Conservation (phyloP, 2,113 vertebrate genomes). For the Chaetodon trifascialis region DNA sequence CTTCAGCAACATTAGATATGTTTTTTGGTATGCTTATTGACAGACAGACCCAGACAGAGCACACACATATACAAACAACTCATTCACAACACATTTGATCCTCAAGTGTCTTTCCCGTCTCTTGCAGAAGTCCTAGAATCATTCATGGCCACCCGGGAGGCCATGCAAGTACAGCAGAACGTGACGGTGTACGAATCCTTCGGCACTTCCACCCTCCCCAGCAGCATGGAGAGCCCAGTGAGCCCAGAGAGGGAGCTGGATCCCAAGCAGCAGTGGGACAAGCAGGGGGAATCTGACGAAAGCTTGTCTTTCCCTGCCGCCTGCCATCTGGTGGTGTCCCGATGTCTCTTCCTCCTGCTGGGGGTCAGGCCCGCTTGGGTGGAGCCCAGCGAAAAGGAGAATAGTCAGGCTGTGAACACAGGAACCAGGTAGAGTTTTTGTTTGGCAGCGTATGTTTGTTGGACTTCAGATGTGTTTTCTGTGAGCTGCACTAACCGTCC, state of each 20-base stretch:
- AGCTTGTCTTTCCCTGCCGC: constrained; percentile 80
- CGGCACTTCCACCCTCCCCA: constrained; percentile 84
- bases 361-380: constrained; percentile 84
- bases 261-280: constrained; percentile 71
- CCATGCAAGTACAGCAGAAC: constrained; percentile 87
- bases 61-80: background rate
- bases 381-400: constrained; percentile 71
- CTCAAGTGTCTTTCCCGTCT: constrained; percentile 5
- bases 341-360: constrained; percentile 85
- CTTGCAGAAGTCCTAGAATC: constrained; percentile 85
- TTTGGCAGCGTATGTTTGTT: background rate
- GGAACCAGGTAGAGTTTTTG: constrained; percentile 67
- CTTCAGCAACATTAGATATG: background rate
- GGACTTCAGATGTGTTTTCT: background rate
- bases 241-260: constrained; percentile 78
- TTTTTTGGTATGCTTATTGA: background rate
- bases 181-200: constrained; percentile 88
- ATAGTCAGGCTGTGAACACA: constrained; percentile 34
- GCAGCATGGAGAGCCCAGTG: constrained; percentile 81
- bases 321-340: constrained; percentile 85
- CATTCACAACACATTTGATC: background rate
- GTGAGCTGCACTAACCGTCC: constrained; percentile 6
- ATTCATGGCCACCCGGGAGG: constrained; percentile 86
- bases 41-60: background rate
- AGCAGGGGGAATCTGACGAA: constrained; percentile 67